Evolutionary conservation across 2,888 invertebrate species (phyloP), one percentile per base, ranked within the genome.

Genomic region (Galerucella nymphaeae): DNA sequence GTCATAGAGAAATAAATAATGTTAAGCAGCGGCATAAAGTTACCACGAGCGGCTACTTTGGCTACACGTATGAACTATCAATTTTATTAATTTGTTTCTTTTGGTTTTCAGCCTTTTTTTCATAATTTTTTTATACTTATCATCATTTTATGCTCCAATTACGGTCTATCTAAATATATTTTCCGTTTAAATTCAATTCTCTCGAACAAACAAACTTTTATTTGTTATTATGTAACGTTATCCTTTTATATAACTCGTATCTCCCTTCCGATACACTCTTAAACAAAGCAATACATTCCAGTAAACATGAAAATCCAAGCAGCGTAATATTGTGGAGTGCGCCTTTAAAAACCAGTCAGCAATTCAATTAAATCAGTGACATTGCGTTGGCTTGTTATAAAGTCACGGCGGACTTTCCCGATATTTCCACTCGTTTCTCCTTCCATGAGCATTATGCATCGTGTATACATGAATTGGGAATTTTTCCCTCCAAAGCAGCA

Each of bases 331-430:
- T 48, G 8, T 48, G 48, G 48, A 6, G 48, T 48, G 0, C 48
- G 48, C 48, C 14, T 45, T 6, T n/a, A n/a, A 48, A 48, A 48
- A n/a, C 48, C 30, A 48, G 48, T 2, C n/a, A 48, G n/a, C 48
- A 48, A 57, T 57, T 23, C 57, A 57, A 57, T 57, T 57, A 57
- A 57, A 57, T 14, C 57, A 23, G 48, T 23, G 57, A 57, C 57
- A 20, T 57, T 23, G 14, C 23, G 23, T 23, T 57, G 20, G 20
- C 57, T 23, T 20, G 57, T 57, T 57, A 57, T 57, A 57, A 57
- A 57, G 57, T 57, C 20, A 23, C 20, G 20, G 9, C 48, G 5
- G n/a, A 2, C 23, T 6, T 57, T 23, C 23, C 18, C 10, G 57
- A 57, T 16, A 57, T 57, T 45, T 11, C 55, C 55, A 55, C 10